Evolutionary conservation across 2,113 vertebrate species (phyloP), one percentile per base, ranked within the genome.

Genomic region (Malurus melanocephalus): DNA sequence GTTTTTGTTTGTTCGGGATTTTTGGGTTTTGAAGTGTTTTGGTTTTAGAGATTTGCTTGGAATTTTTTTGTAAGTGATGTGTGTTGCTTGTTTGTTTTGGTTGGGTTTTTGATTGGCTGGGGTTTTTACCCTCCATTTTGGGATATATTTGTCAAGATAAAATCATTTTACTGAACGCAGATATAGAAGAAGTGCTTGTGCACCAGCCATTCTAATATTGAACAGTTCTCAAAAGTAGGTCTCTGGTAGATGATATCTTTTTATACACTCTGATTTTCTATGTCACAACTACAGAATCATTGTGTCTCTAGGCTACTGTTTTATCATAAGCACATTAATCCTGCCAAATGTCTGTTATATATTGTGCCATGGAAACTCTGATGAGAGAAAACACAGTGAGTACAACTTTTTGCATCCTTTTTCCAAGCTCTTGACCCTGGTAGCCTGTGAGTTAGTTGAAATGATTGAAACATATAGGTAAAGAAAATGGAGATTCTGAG

Each of bases 241-340:
- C 18, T 79, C 38, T 79, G 40, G 26, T 89, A 91, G 69, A 72
- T 49, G 45, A 22, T 45, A 75, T 59, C 33, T 76, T 88, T 92
- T 81, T 62, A 66, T 62, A 49, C 40, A 66, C 42, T 52, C 43
- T 88, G 57, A 81, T 94, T 91, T 93, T 88, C 53, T 79, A 40
- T 55, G 71, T 55, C 60, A 87, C 59, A 62, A 24, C 62, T 84
- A 76, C 56, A 73, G 69, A 81, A 87, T 85, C 80, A 40, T n/a
- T 80, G 59, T 79, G 66, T 91, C 69, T 92, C 77, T 79, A 81
- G 80, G 88, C 83, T 95, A 85, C 61, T 49, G 62, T 62, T 88
- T 79, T 72, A 80, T 91, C 53, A 75, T 61, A 81, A 43, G 45
- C 69, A 76, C 69, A 79, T 84, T 90, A 88, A 84, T 88, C 55